phyloP scores from a whole-genome alignment of 1,140 invertebrate genomes.

The Galleria mellonella region DNA sequence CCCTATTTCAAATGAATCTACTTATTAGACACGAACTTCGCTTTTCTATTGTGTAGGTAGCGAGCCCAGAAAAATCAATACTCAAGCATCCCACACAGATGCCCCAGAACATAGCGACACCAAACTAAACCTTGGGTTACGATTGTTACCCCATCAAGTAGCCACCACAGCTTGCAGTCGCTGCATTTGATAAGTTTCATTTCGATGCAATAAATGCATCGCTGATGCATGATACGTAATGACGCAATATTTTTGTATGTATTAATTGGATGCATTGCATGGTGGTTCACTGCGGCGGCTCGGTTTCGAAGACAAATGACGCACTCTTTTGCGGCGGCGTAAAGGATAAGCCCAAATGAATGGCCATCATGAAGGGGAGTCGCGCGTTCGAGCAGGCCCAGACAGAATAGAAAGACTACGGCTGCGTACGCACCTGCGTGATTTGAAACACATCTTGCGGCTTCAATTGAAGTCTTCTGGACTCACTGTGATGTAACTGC shows the following conservation, averaged over 20 bases:
- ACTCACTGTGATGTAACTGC: slow-evolving; percentile 68
- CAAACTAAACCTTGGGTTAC: background rate
- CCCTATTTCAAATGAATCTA: slow-evolving; percentile 1
- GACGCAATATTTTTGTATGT: slow-evolving; percentile 49
- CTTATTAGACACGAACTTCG: slow-evolving; percentile 3
- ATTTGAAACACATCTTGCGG: slow-evolving; percentile 75
- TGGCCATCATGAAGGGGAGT: slow-evolving; percentile 71
- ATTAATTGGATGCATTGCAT: slow-evolving; percentile 58
- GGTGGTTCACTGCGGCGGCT: slow-evolving; percentile 39
- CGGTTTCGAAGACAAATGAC: slow-evolving; percentile 64
- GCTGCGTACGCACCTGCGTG: slow-evolving; percentile 94
- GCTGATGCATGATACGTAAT: slow-evolving; percentile 9
- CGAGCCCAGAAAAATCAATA: slow-evolving; percentile 66
- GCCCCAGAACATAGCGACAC: background rate
- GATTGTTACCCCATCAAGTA: too few relatives aligned
- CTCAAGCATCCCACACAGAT: slow-evolving; percentile 35
- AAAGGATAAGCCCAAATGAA: slow-evolving; percentile 74
- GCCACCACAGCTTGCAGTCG: too few relatives aligned
- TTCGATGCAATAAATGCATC: background rate
- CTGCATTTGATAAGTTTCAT: background rate
- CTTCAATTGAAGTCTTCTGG: slow-evolving; percentile 56
- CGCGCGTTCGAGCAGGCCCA: slow-evolving; percentile 84
- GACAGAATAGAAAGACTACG: slow-evolving; percentile 86
- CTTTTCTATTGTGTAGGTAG: slow-evolving; percentile 40
- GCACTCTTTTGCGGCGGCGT: slow-evolving; percentile 70